Evolutionary conservation across 2,888 invertebrate genomes (phyloP), one percentile per base, ranked within the genome.

Genomic region (Boloria euphrosyne): DNA sequence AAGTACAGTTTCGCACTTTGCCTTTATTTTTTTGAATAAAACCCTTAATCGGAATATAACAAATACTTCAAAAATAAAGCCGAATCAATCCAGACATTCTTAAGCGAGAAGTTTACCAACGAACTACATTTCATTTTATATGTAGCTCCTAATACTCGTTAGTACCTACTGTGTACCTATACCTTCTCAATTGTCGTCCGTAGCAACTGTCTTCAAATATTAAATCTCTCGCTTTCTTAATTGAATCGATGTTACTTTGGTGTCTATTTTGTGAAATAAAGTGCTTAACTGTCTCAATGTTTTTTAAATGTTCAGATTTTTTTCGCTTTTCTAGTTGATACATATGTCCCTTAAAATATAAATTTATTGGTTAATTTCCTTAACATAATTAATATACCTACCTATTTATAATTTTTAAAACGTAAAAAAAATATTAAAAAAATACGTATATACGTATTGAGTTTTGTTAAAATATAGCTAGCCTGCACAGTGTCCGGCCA

Each of bases 401-500:
- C 5, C 31, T 6, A 31, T 31, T 31, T 31, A 31, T 31, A 31
- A 6, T 31, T 31, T 6, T 31, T 31, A 22, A 22, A 22, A 22
- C 2, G 2, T 22, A 22, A 22, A 22, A 22, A 22, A 2, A 22
- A 22, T 22, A 22, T 2, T 22, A 2, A 2, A 22, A 22, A 22
- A 22, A 22, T 22, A 22, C 22, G 22, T 22, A 22, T 22, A n/a
- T n/a, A n/a, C n/a, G n/a, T n/a, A 22, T 22, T 22, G n/a, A 17
- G 43, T 6, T 16, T 38, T 54, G 13, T 55, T 43, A n/a, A 22
- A 57, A 57, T 57, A 18, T 44, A 54, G 54, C 69, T 27, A 75
- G 84, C 86, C 72, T 81, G 75, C 2, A 77, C 68, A 44, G 83
- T 78, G 64, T 85, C 86, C 3, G 86, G 83, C 87, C 87, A 88